These are phyloP conservation scores for Tangara arthus DNA, from an alignment of 2,797 vertebrate species.

Conservation along the genomic window DNA sequence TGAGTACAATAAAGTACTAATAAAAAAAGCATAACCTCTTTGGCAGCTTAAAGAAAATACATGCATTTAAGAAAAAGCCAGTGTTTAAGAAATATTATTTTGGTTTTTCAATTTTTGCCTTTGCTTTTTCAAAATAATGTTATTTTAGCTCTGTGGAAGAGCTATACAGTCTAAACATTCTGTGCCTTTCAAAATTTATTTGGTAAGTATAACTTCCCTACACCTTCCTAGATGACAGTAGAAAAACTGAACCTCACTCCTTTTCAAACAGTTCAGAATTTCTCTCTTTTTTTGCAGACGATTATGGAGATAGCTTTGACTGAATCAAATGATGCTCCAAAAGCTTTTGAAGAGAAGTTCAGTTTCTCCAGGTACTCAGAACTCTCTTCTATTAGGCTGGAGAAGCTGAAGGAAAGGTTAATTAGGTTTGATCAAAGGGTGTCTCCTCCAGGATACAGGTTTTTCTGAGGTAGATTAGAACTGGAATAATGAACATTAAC, in stretches of 20 bases:
- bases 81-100: not conserved
- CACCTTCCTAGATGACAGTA: not conserved
- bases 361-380: constrained; percentile 11
- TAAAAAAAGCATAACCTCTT: not conserved
- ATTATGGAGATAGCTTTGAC: constrained; percentile 19
- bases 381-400: not conserved
- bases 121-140: not conserved
- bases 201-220: not conserved
- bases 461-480: not conserved
- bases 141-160: not conserved
- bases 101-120: not conserved
- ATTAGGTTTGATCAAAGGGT: constrained; percentile 22
- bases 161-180: not conserved
- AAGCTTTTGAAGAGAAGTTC: constrained; percentile 53
- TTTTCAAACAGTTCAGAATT: not conserved
- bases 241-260: not conserved
- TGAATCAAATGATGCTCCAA: constrained; percentile 26
- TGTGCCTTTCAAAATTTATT: not conserved
- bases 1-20: not conserved
- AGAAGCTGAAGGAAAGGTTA: not conserved
- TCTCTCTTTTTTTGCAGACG: not conserved
- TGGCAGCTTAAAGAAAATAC: not conserved
- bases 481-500: not conserved
- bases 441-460: not conserved
- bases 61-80: not conserved